Base-by-base conservation (phyloP, 2,888 invertebrate genomes). In the Eilema depressum region DNA sequence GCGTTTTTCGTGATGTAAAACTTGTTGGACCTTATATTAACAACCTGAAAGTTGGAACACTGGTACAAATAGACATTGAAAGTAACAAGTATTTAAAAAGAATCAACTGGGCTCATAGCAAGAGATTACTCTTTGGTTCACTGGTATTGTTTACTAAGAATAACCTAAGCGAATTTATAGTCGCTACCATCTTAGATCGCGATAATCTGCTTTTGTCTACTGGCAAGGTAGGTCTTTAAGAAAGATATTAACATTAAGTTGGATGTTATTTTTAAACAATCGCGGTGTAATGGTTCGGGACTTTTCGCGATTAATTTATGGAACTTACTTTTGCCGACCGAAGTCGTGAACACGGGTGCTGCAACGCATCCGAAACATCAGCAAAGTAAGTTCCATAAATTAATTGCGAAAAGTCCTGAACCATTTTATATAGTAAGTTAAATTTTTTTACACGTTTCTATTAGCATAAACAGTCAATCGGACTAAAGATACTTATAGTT, bases 91-190 rank as follows among this genome's bases (percentile, higher is more conserved):
- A 77, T 76, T 88, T 91, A 56, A 86, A 83, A 82, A 94, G 63
- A 85, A 93, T 89, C 12, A 91, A 91, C 59, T 94, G 93, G 94
- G 76, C 82, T 0, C 84, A 93, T 68, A 92, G 86, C 78, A 96
- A 96, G 83, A 90, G 97, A 65, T 96, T 98, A 66, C 94, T 97
- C 83, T 96, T 90, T 87, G 98, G 98, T 0, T 96, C 97, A 0
- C 91, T 98, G 64, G 88, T 98, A 1, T 96, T 97, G 78, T 96
- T 98, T 67, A 97, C 97, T 0, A 95, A 95, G 3, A 96, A 97
- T 83, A 93, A 96, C 70, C 98, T 98, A 86, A 89, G 95, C 56
- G 96, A 96, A 60, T 92, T 97, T 56, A 92, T 97, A 67, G 96
- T 98, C 77, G 98, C 96, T 1, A 96, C 96, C 1, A 96, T 98